phyloP scores from a whole-genome alignment of 2,797 vertebrate species.

The Ibycter americanus region DNA sequence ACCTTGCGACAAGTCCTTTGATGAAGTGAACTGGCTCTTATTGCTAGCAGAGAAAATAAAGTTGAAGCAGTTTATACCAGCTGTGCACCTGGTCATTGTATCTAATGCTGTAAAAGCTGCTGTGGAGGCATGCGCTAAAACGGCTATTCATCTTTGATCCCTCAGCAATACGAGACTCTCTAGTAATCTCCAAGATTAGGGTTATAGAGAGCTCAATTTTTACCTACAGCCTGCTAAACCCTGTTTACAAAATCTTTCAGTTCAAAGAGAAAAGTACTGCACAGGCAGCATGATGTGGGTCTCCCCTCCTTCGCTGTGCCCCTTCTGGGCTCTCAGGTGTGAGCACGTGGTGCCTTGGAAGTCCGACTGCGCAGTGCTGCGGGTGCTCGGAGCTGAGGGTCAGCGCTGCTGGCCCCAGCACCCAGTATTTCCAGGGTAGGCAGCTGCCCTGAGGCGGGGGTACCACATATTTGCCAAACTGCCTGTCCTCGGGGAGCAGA shows the following conservation, averaged over 20 bases:
- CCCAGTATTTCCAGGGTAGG: background rate
- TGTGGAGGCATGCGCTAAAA: constrained; percentile 2
- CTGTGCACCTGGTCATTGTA: constrained; percentile 30
- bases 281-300: fast-evolving
- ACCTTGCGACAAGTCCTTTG: constrained; percentile 4
- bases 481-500: background rate
- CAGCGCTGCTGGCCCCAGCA: background rate
- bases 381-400: background rate
- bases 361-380: background rate
- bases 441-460: too few species aligned
- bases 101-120: background rate
- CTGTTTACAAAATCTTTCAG: background rate
- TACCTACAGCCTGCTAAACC: background rate
- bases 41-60: background rate
- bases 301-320: background rate
- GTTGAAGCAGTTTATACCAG: background rate
- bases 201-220: background rate
- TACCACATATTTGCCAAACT: fast-evolving
- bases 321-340: background rate
- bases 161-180: background rate
- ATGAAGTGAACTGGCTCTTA: background rate
- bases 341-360: fast-evolving
- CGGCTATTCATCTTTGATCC: background rate
- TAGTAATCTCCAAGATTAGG: background rate
- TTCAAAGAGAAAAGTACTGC: background rate